Evolutionary conservation across 2,797 vertebrate species (phyloP), one percentile per base, ranked within the genome.

Genomic region (Otolemur crassicaudatus): DNA sequence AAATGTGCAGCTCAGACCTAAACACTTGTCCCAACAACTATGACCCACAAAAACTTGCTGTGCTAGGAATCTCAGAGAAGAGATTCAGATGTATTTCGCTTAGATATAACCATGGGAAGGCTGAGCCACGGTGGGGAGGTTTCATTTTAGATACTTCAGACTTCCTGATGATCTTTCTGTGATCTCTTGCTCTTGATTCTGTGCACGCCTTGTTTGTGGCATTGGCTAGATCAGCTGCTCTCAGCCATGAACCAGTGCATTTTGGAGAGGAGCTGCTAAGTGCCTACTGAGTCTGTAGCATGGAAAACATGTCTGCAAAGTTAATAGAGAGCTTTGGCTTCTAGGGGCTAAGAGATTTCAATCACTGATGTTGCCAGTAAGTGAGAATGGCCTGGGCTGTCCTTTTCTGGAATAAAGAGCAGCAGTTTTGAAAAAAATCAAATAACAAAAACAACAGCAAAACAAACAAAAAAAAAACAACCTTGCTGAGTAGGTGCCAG

Each of bases 271-370:
- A 61, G 60, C 60, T 65, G 85, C 69, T 95, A 95, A 94, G 43
- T 82, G 46, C 83, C 85, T 96, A 56, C 73, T 81, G 88, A 63
- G 75, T 80, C 69, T 73, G 53, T 58, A 81, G 46, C 69, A 46
- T 79, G 53, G 83, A 80, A 97, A 91, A 84, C 81, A 89, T 72
- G 29, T 53, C 91, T 89, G 60, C 46, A 91, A 95, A 94, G 79
- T 90, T 97, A 97, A 84, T 92, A 90, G 96, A 82, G 69, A 97
- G 60, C 63, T 94, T 96, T 79, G 25, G 46, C 56, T 60, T 87
- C 49, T 60, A 19, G 17, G 19, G 72, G 25, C 61, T 73, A 85
- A 95, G 82, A 81, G 88, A 97, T 82, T 94, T 96, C 86, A 96
- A 89, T 97, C 88, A 94, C 58, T 69, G 29, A 43, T 79, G 56